Evolutionary conservation across 2,888 invertebrate species (phyloP), one percentile per base, ranked within the genome.

Genomic region (Tachina lurida): DNA sequence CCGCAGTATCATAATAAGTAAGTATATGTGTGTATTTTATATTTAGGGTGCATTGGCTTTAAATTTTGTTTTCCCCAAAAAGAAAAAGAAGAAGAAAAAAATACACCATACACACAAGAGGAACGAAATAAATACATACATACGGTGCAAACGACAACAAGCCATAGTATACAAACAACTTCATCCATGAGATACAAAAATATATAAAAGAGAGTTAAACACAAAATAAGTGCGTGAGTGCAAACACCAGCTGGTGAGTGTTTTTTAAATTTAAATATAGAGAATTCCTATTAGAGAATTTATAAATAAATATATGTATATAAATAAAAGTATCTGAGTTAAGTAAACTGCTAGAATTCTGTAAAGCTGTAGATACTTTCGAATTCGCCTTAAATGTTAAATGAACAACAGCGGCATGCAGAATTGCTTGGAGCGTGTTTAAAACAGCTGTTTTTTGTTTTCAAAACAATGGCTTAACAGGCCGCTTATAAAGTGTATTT

Each of bases 391-490:
- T 9, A 12, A 31, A 5, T 62, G 41, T 47, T 31, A 31, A 31
- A 31, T 31, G 22, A 56, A n/a, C 47, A 79, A 63, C 63, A 79
- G 19, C 60, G 15, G 3, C 43, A n/a, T 19, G 41, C 22, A 2
- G 10, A 39, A 9, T 13, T n/a, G 31, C n/a, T 10, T 52, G 12
- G n/a, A 49, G 0, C 0, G 41, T n/a, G 3, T 41, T 9, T 17
- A 1, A 56, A 76, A 67, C 83, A 83, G 83, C 83, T 84, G 83
- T 77, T 84, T 67, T 68, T 78, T 84, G 77, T 84, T 84, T 77
- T 78, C 67, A 84, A 83, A 84, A 73, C 60, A 73, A 78, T 10
- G 10, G 19, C 47, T 54, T 62, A 62, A 71, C 39, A 71, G 54
- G 2, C 13, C 10, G 39, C 39, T 13, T 43, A 10, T 22, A 43